Base-by-base conservation (phyloP, 1,140 invertebrate species). In the Rhyzopertha dominica region DNA sequence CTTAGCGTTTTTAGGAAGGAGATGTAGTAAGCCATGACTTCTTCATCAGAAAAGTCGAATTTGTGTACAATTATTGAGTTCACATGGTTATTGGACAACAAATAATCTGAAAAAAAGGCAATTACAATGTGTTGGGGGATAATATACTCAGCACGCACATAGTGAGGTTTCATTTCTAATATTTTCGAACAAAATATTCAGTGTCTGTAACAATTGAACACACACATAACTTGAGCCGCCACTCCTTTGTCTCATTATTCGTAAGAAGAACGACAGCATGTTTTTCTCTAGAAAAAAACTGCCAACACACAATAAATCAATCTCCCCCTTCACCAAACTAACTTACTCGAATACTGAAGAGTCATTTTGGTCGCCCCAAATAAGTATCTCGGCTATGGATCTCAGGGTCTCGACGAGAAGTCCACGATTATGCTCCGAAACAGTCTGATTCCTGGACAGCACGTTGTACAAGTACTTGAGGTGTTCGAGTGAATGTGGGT, bases 291-390 rank as follows among this genome's bases (percentile, higher is more conserved):
- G 71, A 66, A 99, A 99, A 68, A 97, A 98, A 64, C 94, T 98
- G 69, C 13, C 79, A 82, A 43, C 12, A 26, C 26, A 1, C 26
- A 23, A 13, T 43, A 14, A 22, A 12, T 31, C 36, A 1, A n/a
- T n/a, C n/a, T n/a, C n/a, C n/a, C n/a, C n/a, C n/a, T n/a, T n/a
- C n/a, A n/a, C n/a, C n/a, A n/a, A n/a, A n/a, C n/a, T n/a, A 29
- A 80, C 87, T 84, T 79, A 98, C 95, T 99, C 96, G 76, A 99
- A 99, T 20, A 99, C 95, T 48, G 92, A 88, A 49, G 92, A 93
- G 69, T 98, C 97, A 82, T 99, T 99, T 74, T 99, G 96, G 74
- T 99, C 97, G 18, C 97, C 96, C 96, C 97, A 99, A 65, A 99
- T 99, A 7, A 99, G 74, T 65, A 99, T 99, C 74, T 99, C 96